Evolutionary conservation across 2,888 invertebrate genomes (phyloP).

Genomic region (Lissonota sp.): DNA sequence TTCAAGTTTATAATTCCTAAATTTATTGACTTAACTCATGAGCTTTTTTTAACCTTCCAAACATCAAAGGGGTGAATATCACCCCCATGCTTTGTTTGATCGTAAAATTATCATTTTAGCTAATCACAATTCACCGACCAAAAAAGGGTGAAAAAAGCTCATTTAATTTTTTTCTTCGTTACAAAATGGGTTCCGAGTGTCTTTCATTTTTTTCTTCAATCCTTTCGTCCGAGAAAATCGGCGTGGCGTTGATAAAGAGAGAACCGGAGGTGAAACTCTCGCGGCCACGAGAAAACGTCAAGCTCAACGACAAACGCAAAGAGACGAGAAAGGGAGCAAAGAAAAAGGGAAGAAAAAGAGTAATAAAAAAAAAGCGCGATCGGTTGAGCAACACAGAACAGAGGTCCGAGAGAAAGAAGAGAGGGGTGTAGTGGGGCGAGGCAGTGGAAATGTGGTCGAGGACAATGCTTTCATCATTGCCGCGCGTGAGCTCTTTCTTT

Average conservation of each 20-base stretch:
- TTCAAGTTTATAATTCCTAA: no score
- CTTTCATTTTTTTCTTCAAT: constrained; percentile 13
- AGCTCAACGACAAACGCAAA: constrained; percentile 67
- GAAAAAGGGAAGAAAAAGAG: constrained; percentile 38
- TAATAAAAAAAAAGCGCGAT: constrained; percentile 45
- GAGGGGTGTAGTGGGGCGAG: constrained; percentile 34
- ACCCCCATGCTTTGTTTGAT: no score
- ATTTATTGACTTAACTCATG: no score
- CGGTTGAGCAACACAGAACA: constrained; percentile 44
- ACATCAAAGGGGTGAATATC: no score
- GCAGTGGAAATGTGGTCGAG: constrained; percentile 77
- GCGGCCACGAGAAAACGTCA: constrained; percentile 66
- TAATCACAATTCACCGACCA: neutral
- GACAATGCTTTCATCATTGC: constrained; percentile 84
- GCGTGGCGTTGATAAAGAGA: constrained; percentile 59
- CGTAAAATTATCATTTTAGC: neutral
- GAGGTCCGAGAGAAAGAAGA: constrained; percentile 54
- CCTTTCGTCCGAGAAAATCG: constrained; percentile 46
- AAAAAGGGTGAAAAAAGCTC: constrained; percentile 1
- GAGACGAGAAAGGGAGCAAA: constrained; percentile 48
- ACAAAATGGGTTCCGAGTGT: no score
- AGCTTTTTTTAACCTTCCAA: no score
- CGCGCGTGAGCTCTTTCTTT: constrained; percentile 79
- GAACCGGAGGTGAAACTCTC: constrained; percentile 61
- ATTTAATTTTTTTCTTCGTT: no score